Base-by-base conservation (phyloP, 2,113 vertebrate species). In the Phocoena phocoena region DNA sequence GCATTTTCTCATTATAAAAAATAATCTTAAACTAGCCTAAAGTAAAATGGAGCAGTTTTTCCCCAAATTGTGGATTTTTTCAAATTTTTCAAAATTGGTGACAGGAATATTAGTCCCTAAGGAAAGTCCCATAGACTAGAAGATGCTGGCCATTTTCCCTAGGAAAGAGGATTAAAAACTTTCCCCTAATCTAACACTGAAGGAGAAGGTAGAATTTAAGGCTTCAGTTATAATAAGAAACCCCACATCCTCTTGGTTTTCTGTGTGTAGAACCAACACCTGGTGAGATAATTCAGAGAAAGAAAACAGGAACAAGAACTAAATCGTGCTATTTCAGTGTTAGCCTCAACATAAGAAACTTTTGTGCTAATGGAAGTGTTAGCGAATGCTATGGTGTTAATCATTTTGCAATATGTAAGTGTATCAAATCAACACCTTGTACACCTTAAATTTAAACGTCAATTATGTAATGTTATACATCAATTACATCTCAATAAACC, bases 181-280 rank as follows among this genome's bases (percentile, higher is more conserved):
- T 71, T 70, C 47, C 76, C 62, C n/a, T 94, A 94, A 95, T 94
- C 80, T 71, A 87, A 28, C 71, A 88, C 53, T 84, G 63, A 92
- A n/a, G 80, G 26, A 93, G 67, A 90, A 87, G 31, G 76, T 87
- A 74, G 83, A 60, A 92, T 92, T 96, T 92, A 95, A 97, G 31
- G 17, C 18, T 95, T 73, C 23, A 36, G 31, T 88, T 87, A 86
- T 83, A 65, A 77, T 93, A 81, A 96, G 84, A 90, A 97, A 55
- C 47, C 8, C 70, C 53, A 62, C 21, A 70, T 1, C 73, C 2
- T 67, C 2, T 0, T 38, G 26, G 41, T 21, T 70, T 58, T 41
- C 6, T 85, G 67, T 77, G 36, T 63, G 31, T 36, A 44, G 38
- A 89, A 60, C 17, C 13, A 55, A 53, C 20, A 36, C 7, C 60